These are phyloP conservation scores for Procambarus virginalis DNA, from an alignment of 1,140 invertebrate genomes.

Conservation along the genomic window DNA sequence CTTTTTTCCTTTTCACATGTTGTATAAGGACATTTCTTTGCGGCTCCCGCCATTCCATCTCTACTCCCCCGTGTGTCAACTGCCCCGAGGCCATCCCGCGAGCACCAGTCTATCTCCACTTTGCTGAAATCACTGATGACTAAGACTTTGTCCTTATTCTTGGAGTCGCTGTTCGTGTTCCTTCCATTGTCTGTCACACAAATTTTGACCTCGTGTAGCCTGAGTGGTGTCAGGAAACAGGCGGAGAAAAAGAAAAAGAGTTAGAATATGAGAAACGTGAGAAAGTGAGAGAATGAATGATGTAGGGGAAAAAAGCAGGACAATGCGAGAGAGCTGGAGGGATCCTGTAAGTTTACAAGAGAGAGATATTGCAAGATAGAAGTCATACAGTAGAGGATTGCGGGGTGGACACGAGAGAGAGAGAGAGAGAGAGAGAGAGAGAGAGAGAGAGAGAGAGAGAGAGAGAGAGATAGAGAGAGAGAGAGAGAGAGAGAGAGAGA, in stretches of 20 bases:
- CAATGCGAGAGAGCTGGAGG: background rate
- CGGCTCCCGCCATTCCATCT: too few relatives aligned
- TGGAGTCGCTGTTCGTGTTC: too few relatives aligned
- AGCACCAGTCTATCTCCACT: too few relatives aligned
- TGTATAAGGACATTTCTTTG: too few relatives aligned
- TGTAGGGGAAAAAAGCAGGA: background rate
- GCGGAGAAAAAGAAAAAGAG: background rate
- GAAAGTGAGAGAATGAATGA: background rate
- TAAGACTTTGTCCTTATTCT: too few relatives aligned
- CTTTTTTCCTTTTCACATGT: too few relatives aligned
- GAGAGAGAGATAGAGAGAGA: background rate
- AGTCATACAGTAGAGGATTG: background rate
- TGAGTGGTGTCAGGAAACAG: background rate
- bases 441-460: background rate
- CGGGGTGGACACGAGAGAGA: background rate
- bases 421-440: slow-evolving; percentile 8
- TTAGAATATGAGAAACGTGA: too few relatives aligned
- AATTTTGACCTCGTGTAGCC: too few relatives aligned
- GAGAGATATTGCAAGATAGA: slow-evolving; percentile 12
- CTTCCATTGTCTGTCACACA: too few relatives aligned
- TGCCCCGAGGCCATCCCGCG: too few relatives aligned
- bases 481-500: background rate
- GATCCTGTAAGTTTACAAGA: background rate
- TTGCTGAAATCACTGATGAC: too few relatives aligned
- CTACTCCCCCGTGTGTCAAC: too few relatives aligned